A percentile compares a stretch with the other conserved stretches of the same genome.
These are phyloP conservation scores for Pseudocheirus occidentalis DNA, from an alignment of 2,797 vertebrate species.

Conservation along the genomic window DNA sequence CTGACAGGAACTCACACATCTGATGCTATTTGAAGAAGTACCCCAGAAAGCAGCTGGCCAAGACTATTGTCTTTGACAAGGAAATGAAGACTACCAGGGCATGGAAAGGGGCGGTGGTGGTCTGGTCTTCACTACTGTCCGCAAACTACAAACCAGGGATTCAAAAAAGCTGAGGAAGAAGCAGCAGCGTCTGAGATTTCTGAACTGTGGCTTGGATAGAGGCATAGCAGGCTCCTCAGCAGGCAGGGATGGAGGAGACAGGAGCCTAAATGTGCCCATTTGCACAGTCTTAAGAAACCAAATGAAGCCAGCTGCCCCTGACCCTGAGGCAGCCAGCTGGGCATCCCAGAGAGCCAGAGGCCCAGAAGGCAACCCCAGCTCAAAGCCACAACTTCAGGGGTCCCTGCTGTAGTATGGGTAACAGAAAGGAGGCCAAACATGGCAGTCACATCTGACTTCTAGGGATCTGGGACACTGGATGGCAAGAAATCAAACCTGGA, in stretches of 20 bases:
- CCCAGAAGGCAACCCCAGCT: constrained; percentile 27
- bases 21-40: not conserved
- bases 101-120: not conserved
- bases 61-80: not conserved
- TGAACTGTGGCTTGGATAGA: not conserved
- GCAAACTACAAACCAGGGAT: too few species aligned
- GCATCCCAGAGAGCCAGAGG: constrained; percentile 33
- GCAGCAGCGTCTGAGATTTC: not conserved
- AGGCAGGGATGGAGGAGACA: too few species aligned
- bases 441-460: not conserved
- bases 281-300: not conserved
- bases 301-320: not conserved
- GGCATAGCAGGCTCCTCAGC: too few species aligned
- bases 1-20: not conserved
- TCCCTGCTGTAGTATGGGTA: too few species aligned
- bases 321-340: constrained; percentile 7
- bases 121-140: too few species aligned
- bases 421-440: not conserved
- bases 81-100: not conserved
- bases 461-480: too few species aligned
- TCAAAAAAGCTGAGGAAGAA: not conserved
- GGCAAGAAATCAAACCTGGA: too few species aligned
- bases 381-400: not conserved
- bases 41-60: not conserved
- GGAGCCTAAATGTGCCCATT: too few species aligned